Base-by-base conservation (phyloP, 2,797 vertebrate species). In the Chrysolophus pictus region DNA sequence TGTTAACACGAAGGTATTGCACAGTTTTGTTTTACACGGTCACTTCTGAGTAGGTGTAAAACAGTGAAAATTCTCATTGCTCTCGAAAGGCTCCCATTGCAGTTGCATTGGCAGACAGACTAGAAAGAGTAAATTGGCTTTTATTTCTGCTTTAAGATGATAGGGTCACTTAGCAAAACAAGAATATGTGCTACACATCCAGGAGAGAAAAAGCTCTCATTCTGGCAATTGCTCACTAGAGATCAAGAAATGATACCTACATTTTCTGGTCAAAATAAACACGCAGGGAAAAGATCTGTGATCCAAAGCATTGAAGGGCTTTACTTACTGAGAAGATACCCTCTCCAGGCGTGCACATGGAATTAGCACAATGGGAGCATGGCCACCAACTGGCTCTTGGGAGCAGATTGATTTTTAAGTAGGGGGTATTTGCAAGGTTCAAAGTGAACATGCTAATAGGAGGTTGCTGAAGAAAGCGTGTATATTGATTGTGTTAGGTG, bases 401-500 rank as follows among this genome's bases (percentile, higher is more conserved):
- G 59, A 3, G 10, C 63, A 6, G n/a, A 96, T 95, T 81, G 93
- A 95, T 96, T 93, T 95, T 94, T 94, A 91, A 62, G 83, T 85
- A 60, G 70, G 67, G 75, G 91, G 82, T 8, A 0, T 74, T 79
- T 35, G 33, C 53, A n/a, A 46, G 39, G 87, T 92, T 96, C 90
- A 96, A 94, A 94, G 88, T 49, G 41, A 96, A 76, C 81, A 60
- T 1, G 0, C 77, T 95, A 69, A 95, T 94, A 91, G 56, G 80
- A 90, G 37, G 65, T 49, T 85, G 59, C 70, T 75, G 86, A 72
- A 69, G 84, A 92, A 85, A 77, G 24, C 6, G 1, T 53, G 22
- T 64, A n/a, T 89, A 81, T 96, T 68, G 94, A 97, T 88, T 79
- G 46, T 59, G 44, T 87, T 84, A 87, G 94, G 73, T 94, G 87